Evolutionary conservation across 2,797 vertebrate species (phyloP).

Genomic region (Mionectes olivaceus): DNA sequence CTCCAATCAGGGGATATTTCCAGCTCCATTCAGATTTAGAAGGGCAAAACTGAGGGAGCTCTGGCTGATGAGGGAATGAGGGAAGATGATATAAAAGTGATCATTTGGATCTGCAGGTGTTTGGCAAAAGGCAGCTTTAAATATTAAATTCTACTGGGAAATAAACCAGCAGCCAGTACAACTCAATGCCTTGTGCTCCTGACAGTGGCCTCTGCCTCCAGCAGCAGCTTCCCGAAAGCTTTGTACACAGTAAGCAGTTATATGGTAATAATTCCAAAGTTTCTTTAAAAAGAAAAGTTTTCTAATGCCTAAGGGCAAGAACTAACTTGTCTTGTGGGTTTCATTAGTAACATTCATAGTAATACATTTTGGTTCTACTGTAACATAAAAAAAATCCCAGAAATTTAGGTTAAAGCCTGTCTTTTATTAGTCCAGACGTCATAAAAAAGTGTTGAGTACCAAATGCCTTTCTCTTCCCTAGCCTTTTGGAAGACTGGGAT

Average conservation of each 20-base stretch:
- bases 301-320: not conserved
- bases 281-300: conserved; percentile 14
- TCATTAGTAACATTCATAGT: not conserved
- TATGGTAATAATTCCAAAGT: not conserved
- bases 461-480: not conserved
- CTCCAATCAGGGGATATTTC: not conserved
- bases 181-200: not conserved
- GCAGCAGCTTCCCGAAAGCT: not conserved
- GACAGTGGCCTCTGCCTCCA: not conserved
- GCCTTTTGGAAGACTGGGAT: not conserved
- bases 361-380: not conserved
- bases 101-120: not conserved
- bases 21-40: not conserved
- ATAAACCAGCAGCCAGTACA: not conserved
- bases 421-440: not conserved
- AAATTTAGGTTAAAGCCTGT: conserved; percentile 1
- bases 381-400: not conserved
- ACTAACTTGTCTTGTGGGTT: not conserved
- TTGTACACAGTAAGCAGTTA: not conserved
- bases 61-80: not conserved
- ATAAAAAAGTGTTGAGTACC: not conserved
- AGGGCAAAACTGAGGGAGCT: not conserved
- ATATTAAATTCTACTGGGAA: conserved; percentile 10
- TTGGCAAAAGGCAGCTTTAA: conserved; percentile 13
- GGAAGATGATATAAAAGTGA: not conserved